Conservation (phyloP, 2,888 invertebrate species). For the Scaptomyza caliginosa region DNA sequence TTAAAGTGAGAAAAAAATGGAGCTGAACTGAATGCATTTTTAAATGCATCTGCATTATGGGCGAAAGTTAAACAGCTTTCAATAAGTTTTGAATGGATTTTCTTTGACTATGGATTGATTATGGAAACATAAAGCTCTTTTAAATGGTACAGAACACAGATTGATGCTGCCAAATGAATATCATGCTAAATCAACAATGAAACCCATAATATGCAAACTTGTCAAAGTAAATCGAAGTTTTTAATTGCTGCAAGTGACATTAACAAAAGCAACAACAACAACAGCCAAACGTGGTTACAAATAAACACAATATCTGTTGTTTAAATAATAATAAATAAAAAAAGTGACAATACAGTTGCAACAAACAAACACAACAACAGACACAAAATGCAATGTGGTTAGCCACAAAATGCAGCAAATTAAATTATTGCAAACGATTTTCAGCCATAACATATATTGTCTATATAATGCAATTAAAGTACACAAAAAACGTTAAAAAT, state of each 20-base stretch:
- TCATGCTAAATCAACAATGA: constrained; percentile 21
- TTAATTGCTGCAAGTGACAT: constrained; percentile 59
- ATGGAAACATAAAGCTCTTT: constrained; percentile 13
- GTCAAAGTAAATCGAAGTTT: constrained; percentile 28
- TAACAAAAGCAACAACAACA: constrained; percentile 25
- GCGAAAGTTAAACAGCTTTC: constrained; percentile 30
- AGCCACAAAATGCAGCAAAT: constrained; percentile 65
- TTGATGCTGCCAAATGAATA: constrained; percentile 36
- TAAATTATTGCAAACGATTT: constrained; percentile 52
- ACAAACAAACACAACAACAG: constrained; percentile 14
- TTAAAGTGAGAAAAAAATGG: background rate
- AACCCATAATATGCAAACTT: constrained; percentile 24
- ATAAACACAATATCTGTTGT: constrained; percentile 29
- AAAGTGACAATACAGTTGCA: constrained; percentile 16
- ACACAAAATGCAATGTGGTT: constrained; percentile 53
- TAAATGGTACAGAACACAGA: background rate
- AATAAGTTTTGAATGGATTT: constrained; percentile 4
- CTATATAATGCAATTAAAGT: constrained; percentile 37
- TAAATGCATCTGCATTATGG: constrained; percentile 3
- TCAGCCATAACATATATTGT: constrained; percentile 22
- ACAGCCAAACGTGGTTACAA: constrained; percentile 22
- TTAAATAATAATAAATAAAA: constrained; percentile 7
- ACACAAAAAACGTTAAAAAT: constrained; percentile 2
- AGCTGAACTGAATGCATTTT: background rate
- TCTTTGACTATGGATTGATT: constrained; percentile 2